Percentiles rank a stretch among this genome's conserved stretches.
Evolutionary conservation across 2,113 vertebrate genomes (phyloP).

Genomic region (Peucedramus taeniatus): DNA sequence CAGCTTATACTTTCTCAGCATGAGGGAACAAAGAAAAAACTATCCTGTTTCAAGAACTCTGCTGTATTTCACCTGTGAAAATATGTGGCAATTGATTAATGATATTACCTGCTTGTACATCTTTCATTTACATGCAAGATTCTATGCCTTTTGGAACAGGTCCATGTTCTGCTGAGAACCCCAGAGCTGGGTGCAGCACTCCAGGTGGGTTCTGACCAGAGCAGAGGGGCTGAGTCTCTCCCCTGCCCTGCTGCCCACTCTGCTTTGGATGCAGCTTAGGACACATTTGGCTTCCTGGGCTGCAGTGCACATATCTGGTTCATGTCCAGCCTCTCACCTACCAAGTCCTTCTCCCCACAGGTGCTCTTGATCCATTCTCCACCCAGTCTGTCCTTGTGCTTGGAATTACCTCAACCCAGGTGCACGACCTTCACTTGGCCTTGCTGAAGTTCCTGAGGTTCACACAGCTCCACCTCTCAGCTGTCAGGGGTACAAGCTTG

Average conservation of each 20-base stretch:
- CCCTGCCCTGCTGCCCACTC: not conserved
- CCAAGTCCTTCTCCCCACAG: not conserved
- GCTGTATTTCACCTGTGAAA: not conserved
- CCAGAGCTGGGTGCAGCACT: fast-evolving
- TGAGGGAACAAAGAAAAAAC: not conserved
- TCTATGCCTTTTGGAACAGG: not conserved
- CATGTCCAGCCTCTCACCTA: not conserved
- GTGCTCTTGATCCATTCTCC: not conserved
- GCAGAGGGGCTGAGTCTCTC: not conserved
- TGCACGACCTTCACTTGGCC: not conserved
- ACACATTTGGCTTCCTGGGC: fast-evolving
- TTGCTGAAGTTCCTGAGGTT: not conserved
- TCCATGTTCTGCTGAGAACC: not conserved
- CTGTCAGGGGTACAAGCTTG: not conserved
- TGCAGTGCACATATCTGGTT: fast-evolving
- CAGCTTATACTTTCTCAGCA: not conserved
- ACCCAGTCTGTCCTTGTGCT: not conserved
- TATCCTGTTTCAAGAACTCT: not conserved
- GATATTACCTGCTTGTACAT: not conserved
- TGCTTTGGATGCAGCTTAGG: not conserved
- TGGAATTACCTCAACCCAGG: not conserved
- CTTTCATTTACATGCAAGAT: not conserved
- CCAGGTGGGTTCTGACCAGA: not conserved
- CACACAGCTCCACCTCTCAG: not conserved
- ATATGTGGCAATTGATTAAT: not conserved